These are phyloP conservation scores for Periparus ater DNA, from an alignment of 2,797 vertebrate genomes.

Conservation along the genomic window DNA sequence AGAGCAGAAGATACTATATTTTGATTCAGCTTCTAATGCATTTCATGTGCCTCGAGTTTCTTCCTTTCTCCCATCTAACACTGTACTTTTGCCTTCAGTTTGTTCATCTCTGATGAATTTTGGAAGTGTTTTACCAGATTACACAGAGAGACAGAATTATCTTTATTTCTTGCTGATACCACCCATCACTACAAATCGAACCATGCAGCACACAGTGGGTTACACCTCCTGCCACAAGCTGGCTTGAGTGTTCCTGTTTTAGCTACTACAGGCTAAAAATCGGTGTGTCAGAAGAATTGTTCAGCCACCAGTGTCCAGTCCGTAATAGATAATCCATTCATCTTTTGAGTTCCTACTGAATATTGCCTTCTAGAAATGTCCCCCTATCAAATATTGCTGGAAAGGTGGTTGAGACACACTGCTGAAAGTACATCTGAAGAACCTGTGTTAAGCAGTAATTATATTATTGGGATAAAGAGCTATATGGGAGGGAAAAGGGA, in stretches of 20 bases:
- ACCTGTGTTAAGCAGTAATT: background rate
- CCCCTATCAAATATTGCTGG: background rate
- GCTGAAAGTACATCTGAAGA: background rate
- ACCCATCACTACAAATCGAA: background rate
- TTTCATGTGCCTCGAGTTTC: background rate
- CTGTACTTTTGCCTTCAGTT: background rate
- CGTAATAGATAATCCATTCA: background rate
- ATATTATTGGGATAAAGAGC: background rate
- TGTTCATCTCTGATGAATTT: background rate
- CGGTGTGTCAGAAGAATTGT: background rate
- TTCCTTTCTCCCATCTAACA: background rate
- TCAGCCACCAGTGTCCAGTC: background rate
- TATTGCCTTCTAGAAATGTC: background rate
- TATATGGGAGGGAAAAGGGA: background rate
- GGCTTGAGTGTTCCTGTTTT: too few species aligned
- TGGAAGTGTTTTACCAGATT: background rate
- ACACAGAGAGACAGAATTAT: background rate
- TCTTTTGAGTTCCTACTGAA: background rate
- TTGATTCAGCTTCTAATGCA: background rate
- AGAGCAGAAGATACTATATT: background rate
- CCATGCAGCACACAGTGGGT: rapidly evolving
- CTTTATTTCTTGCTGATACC: background rate
- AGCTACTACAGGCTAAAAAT: background rate
- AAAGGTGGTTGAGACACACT: background rate
- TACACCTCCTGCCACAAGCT: background rate